Evolutionary conservation across 2,797 vertebrate species (phyloP).

Genomic region (Catharus ustulatus): DNA sequence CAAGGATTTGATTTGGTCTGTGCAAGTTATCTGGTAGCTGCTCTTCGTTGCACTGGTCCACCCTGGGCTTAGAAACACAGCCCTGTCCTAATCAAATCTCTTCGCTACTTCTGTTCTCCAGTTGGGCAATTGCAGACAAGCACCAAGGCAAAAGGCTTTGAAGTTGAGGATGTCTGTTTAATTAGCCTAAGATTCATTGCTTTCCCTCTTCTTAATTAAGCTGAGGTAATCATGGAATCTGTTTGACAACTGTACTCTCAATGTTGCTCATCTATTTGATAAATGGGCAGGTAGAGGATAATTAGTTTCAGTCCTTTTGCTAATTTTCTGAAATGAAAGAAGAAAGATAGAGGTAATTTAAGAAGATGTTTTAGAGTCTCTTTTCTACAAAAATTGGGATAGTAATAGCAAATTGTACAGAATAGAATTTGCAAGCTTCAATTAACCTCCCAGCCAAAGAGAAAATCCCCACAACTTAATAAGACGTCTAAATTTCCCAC

Average conservation of each 20-base stretch:
- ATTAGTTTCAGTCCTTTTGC: conserved; percentile 67
- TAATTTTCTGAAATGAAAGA: conserved; percentile 53
- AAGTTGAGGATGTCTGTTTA: conserved; percentile 34
- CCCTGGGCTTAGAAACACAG: not conserved
- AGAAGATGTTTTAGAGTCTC: not conserved
- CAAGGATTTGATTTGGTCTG: not conserved
- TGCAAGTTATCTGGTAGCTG: not conserved
- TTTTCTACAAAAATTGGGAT: not conserved
- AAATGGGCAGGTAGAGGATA: conserved; percentile 66
- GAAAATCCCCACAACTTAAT: not conserved
- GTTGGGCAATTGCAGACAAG: not conserved
- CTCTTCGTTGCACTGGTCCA: not conserved
- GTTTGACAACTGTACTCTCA: conserved; percentile 46
- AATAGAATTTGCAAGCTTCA: not conserved
- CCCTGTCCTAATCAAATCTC: not conserved
- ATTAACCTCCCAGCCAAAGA: not conserved
- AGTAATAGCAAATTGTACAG: not conserved
- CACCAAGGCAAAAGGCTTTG: not conserved
- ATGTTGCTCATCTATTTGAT: conserved; percentile 69
- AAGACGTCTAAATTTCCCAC: not conserved
- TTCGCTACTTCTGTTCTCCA: not conserved
- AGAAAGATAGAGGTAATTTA: conserved; percentile 26
- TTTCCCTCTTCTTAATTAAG: conserved; percentile 53
- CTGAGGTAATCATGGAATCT: conserved; percentile 63
- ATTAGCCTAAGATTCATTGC: conserved; percentile 61